Base-by-base conservation (phyloP, 2,888 invertebrate species). In the Parthenolecanium corni region DNA sequence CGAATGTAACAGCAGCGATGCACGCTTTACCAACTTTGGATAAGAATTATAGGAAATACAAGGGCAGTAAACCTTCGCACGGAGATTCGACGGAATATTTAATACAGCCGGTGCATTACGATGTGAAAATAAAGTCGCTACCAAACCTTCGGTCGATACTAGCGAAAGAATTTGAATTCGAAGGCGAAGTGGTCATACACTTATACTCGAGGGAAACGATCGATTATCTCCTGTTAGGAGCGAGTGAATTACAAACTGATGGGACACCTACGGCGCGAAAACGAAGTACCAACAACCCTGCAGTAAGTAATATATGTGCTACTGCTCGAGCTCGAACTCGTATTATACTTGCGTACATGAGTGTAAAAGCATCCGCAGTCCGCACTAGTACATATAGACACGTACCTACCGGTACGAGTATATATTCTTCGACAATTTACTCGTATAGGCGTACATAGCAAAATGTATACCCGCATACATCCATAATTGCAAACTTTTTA, bases 81-180 rank as follows among this genome's bases (percentile, higher is more conserved):
- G 42, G 40, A 6, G 54, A 42, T n/a, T 40, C 40, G 3, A 38
- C 23, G 6, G 21, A 21, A 54, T 54, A 42, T 11, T 24, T 54
- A 42, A 23, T 54, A 12, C 40, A 54, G 40, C 54, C 54, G 1
- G 40, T 54, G 6, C 38, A 42, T 54, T 54, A 54, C 23, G 40
- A 40, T 16, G 14, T 54, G 9, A 40, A 42, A 16, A 40, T 54
- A 40, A 38, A 38, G 38, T 42, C 54, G 20, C 24, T 54, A 14
- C 24, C 42, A 42, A 54, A 6, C 3, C 40, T 38, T 36, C 54
- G 1, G 20, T 16, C 3, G 11, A 18, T 38, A 3, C 3, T 3
- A 40, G 23, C 21, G 14, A 40, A 18, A 24, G 5, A 23, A 16
- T 42, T 54, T 20, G 42, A 38, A 14, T 54, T 54, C 40, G n/a